phyloP scores from a whole-genome alignment of 2,113 vertebrate species.

The Mastomys natalensis region DNA sequence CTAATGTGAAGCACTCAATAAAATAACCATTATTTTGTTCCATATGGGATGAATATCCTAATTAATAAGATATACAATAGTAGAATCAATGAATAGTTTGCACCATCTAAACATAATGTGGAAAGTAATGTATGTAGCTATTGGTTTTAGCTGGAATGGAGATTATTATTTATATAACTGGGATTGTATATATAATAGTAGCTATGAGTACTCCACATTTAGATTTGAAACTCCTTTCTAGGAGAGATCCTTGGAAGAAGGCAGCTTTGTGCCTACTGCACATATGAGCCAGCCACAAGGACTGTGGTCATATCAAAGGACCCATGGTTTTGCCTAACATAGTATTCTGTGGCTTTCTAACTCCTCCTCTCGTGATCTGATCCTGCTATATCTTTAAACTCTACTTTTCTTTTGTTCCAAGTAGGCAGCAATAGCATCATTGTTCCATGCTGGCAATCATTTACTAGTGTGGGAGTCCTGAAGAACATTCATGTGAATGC shows the following conservation, averaged over 20 bases:
- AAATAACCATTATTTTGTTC: not conserved
- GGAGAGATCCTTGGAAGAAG: not conserved
- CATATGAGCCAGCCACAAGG: not conserved
- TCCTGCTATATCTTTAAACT: not conserved
- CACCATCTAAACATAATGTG: constrained; percentile 2
- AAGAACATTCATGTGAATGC: constrained; percentile 1
- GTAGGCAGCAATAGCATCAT: not conserved
- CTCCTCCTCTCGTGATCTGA: not conserved
- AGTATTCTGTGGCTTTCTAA: not conserved
- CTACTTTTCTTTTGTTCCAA: constrained; percentile 7
- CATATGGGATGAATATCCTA: constrained; percentile 4
- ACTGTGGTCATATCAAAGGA: not conserved
- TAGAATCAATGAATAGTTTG: not conserved
- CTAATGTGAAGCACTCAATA: not conserved
- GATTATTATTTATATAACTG: constrained; percentile 21
- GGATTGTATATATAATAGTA: not conserved
- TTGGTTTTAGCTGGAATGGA: not conserved
- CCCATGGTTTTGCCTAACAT: not conserved
- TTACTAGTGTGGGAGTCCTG: not conserved
- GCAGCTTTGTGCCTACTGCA: not conserved
- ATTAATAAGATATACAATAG: not conserved
- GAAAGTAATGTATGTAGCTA: not conserved
- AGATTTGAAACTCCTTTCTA: not conserved
- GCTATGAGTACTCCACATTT: not conserved
- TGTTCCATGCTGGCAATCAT: not conserved